Percentiles rank a stretch among this genome's conserved stretches.
Conservation (phyloP, 2,113 vertebrate species). For the Alouatta palliata region DNA sequence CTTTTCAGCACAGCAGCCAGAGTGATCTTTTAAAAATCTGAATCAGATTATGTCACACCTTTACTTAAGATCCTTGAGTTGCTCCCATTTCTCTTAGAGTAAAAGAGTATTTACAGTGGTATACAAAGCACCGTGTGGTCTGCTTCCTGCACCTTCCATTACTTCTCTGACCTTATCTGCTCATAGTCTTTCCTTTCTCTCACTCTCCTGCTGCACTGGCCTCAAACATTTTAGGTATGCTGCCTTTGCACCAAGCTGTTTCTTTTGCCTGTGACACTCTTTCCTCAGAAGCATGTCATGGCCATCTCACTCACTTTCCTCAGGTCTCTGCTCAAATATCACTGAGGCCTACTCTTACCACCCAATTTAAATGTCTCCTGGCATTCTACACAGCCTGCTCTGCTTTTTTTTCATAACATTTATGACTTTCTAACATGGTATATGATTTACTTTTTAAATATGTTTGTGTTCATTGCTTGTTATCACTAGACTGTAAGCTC, state of each 20-base stretch:
- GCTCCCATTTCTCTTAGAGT: background rate
- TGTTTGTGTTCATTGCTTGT: background rate
- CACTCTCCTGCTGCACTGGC: background rate
- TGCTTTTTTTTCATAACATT: background rate
- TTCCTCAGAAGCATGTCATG: background rate
- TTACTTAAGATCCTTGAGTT: background rate
- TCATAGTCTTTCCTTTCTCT: background rate
- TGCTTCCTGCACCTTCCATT: background rate
- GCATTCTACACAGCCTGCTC: background rate
- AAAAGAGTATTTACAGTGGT: background rate
- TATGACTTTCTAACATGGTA: background rate
- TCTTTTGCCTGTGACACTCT: background rate
- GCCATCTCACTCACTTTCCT: background rate
- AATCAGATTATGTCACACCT: background rate
- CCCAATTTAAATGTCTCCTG: background rate
- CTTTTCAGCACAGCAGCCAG: background rate
- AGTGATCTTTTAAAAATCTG: background rate
- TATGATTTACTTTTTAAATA: conserved; percentile 10
- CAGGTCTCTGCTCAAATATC: background rate
- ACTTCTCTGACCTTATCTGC: background rate
- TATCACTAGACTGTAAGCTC: background rate
- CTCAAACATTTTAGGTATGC: background rate
- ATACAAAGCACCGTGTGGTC: background rate
- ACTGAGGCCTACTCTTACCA: background rate
- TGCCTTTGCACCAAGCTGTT: background rate